phyloP scores from a whole-genome alignment of 2,888 invertebrate genomes.

The Gymnosoma rotundatum region DNA sequence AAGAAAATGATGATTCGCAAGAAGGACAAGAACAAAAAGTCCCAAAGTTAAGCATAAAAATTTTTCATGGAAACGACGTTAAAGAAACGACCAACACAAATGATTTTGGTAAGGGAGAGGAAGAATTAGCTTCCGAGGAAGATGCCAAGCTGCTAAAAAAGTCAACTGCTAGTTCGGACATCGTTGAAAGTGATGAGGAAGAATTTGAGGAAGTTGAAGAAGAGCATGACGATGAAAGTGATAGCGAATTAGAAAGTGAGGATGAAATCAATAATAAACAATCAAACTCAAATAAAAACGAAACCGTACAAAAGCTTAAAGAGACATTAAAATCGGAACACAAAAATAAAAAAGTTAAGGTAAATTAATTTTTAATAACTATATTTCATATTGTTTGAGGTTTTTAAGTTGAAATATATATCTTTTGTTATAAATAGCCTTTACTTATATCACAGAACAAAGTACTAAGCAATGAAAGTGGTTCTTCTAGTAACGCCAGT shows the following conservation, averaged over 20 bases:
- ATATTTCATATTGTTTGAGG: background rate
- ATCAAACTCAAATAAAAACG: background rate
- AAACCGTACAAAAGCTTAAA: constrained; percentile 24
- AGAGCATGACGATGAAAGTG: constrained; percentile 73
- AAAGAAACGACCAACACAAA: constrained; percentile 33
- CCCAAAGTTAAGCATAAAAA: constrained; percentile 81
- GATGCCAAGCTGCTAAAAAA: constrained; percentile 50
- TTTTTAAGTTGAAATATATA: background rate
- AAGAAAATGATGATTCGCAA: constrained; percentile 83
- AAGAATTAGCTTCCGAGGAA: constrained; percentile 72
- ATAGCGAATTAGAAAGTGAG: constrained; percentile 74
- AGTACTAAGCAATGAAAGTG: constrained; percentile 63
- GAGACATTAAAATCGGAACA: constrained; percentile 36
- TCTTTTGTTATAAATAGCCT: constrained; percentile 74
- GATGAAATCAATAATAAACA: constrained; percentile 44
- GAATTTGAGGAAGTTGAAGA: constrained; percentile 72
- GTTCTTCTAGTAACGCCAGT: constrained; percentile 61
- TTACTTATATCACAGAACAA: constrained; percentile 79
- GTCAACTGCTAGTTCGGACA: background rate
- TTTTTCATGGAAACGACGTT: constrained; percentile 71
- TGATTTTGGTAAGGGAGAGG: constrained; percentile 67
- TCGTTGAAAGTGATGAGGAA: constrained; percentile 45
- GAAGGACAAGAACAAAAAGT: constrained; percentile 83
- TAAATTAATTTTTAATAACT: constrained; percentile 48
- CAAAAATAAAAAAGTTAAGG: constrained; percentile 75